Evolutionary conservation across 2,797 vertebrate species (phyloP), one percentile per base, ranked within the genome.

Genomic region (Parotocinclus haroldoi): DNA sequence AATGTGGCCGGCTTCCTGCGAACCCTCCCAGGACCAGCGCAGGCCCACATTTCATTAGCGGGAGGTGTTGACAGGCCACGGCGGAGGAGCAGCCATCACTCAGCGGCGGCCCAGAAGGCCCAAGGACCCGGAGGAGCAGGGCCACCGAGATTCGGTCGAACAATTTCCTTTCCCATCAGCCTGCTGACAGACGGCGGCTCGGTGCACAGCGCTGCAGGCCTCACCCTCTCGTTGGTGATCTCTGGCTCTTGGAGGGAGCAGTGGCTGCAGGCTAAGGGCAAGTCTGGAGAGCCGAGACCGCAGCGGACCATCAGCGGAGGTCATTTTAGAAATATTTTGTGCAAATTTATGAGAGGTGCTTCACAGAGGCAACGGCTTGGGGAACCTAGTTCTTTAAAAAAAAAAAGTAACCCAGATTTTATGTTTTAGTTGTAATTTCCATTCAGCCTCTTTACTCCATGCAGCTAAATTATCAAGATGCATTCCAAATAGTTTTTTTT

Each of bases 31-130:
- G 63, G 64, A 64, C 60, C 58, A 76, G 71, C 81, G 75, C 74
- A 74, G 73, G 46, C 57, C 45, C 58, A 59, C 46, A 68, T 76
- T 74, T 80, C 71, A 72, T 74, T 77, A 76, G 82, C 77, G 71
- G 77, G 69, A 83, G 80, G 77, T 81, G 80, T 78, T 83, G 83
- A 83, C 82, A 78, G 48, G 66, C 75, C 72, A 77, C 79, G 77
- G 73, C 69, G 71, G 78, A 72, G 66, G 82, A 74, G 67, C 58
- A 40, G 27, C 54, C 55, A 70, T 76, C 71, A 64, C 49, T 76
- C 71, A 71, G 71, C 55, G 48, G 58, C 49, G 60, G 38, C 63
- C 17, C 17, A 19, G 38, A 72, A 55, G 57, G 56, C 14, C 50
- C 17, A 13, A 59, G 37, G 49, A 27, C 57, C 57, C 37, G 12